Percentiles rank a stretch among this genome's conserved stretches.
Conservation (phyloP, 2,113 vertebrate genomes). For the Tragelaphus strepsiceros region DNA sequence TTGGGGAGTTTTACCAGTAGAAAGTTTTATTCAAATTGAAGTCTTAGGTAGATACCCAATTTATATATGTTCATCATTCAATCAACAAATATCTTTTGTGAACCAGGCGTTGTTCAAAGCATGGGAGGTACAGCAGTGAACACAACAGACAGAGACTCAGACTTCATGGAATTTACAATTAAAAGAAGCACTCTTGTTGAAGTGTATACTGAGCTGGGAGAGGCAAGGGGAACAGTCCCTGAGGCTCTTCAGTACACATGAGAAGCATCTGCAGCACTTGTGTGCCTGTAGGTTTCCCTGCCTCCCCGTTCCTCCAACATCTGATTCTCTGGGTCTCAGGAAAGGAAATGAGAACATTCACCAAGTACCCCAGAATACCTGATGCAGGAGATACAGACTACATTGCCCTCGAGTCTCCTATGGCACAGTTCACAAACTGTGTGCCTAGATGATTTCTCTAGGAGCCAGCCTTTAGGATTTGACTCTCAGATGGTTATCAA, state of each 20-base stretch:
- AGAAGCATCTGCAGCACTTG: neutral
- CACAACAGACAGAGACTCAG: neutral
- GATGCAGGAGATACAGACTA: neutral
- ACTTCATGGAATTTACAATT: neutral
- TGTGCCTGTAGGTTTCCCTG: too few relatives aligned
- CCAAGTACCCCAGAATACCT: neutral
- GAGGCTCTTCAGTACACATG: neutral
- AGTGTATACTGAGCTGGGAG: neutral
- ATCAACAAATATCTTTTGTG: constrained; percentile 8
- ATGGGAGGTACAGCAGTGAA: neutral
- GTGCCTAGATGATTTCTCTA: neutral
- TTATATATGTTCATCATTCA: neutral
- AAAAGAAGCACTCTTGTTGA: neutral
- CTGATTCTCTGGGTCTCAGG: neutral
- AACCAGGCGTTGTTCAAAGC: neutral
- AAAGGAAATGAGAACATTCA: neutral
- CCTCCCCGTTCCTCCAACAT: neutral
- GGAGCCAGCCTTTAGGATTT: neutral
- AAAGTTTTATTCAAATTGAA: neutral
- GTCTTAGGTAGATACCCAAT: neutral
- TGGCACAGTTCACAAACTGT: neutral
- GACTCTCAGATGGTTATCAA: neutral
- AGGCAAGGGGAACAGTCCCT: neutral
- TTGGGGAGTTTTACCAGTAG: neutral
- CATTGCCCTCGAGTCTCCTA: neutral